A percentile compares a stretch with the other conserved stretches of the same genome.
These are phyloP conservation scores for Eolophus roseicapilla DNA, from an alignment of 2,113 vertebrate species.

Conservation along the genomic window DNA sequence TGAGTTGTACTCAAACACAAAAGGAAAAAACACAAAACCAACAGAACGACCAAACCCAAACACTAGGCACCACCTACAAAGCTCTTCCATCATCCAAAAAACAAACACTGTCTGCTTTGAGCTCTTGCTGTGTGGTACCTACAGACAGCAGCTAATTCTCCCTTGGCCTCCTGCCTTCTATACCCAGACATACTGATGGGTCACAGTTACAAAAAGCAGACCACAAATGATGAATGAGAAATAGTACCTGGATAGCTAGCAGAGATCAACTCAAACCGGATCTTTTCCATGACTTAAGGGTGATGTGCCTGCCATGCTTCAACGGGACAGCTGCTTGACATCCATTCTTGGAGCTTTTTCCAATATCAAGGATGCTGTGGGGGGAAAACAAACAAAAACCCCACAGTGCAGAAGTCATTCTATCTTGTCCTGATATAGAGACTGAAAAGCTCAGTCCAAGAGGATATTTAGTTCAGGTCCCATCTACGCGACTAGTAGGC, in stretches of 20 bases:
- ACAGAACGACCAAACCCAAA: neutral
- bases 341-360: neutral
- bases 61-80: neutral
- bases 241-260: neutral
- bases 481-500: neutral
- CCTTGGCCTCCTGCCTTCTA: neutral
- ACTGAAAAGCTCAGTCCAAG: neutral
- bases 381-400: neutral
- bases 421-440: neutral
- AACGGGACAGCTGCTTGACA: neutral
- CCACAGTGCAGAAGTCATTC: neutral
- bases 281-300: neutral
- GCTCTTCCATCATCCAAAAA: neutral
- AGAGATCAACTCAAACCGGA: neutral
- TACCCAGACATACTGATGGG: neutral
- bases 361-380: neutral
- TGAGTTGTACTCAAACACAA: neutral
- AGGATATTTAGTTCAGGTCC: neutral
- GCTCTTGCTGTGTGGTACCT: conserved; percentile 31
- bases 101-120: conserved; percentile 53
- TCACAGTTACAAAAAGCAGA: neutral
- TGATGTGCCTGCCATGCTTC: neutral
- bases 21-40: neutral
- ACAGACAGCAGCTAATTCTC: conserved; percentile 23
- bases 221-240: neutral